These are phyloP conservation scores for Keiferia lycopersicella DNA, from an alignment of 2,888 invertebrate genomes.

Conservation along the genomic window DNA sequence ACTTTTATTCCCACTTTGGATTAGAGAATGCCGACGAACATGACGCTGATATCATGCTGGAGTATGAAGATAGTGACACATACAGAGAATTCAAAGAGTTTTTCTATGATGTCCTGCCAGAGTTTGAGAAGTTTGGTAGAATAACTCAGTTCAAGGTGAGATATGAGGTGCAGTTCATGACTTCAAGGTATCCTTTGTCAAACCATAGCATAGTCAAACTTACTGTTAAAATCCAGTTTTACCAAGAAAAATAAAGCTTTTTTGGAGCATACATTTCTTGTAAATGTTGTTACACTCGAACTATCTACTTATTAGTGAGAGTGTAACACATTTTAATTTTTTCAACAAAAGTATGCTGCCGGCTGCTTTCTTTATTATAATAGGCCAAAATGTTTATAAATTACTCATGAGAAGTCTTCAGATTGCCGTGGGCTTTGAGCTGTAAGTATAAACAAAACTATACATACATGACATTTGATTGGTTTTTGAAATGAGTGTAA, in stretches of 20 bases:
- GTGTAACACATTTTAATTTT: neutral
- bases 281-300: neutral
- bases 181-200: slow-evolving; percentile 48
- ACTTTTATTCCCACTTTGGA: slow-evolving; percentile 92
- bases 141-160: slow-evolving; percentile 85
- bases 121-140: slow-evolving; percentile 88
- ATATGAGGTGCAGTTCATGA: slow-evolving; percentile 23
- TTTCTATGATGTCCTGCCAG: slow-evolving; percentile 91
- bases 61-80: slow-evolving; percentile 91
- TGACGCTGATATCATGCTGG: slow-evolving; percentile 89
- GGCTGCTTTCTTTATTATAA: neutral
- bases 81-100: slow-evolving; percentile 91
- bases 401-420: slow-evolving; percentile 30
- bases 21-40: slow-evolving; percentile 89
- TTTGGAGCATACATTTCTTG: neutral
- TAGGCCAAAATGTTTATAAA: neutral
- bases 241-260: too few relatives aligned
- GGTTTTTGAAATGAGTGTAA: neutral
- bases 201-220: too few relatives aligned
- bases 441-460: slow-evolving; percentile 16
- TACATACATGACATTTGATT: neutral
- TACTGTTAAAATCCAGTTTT: too few relatives aligned
- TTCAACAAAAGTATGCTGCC: neutral
- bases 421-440: slow-evolving; percentile 22
- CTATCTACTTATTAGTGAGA: slow-evolving; percentile 6